A percentile compares a stretch with the other conserved stretches of the same genome.
Conservation (phyloP, 1,140 invertebrate genomes). For the Bombus sylvicola region DNA sequence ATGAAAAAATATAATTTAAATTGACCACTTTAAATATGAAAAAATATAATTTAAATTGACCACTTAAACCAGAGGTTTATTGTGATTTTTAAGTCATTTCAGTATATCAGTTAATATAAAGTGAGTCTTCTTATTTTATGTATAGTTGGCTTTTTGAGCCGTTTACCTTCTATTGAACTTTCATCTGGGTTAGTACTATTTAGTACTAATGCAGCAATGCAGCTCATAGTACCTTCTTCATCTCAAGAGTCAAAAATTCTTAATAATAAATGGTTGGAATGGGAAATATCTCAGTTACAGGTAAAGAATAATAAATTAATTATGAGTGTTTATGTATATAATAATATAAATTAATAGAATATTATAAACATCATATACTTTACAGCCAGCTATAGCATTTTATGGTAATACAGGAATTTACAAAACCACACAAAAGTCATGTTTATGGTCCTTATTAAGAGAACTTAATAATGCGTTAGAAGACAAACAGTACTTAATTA, state of each 20-base stretch:
- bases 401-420: slow-evolving; percentile 70
- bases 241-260: slow-evolving; percentile 71
- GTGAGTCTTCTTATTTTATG: slow-evolving; percentile 33
- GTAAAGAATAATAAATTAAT: slow-evolving; percentile 79
- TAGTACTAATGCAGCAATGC: slow-evolving; percentile 84
- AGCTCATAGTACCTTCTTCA: slow-evolving; percentile 81
- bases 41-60: too few relatives aligned
- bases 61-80: too few relatives aligned
- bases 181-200: slow-evolving; percentile 82
- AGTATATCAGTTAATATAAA: slow-evolving; percentile 17
- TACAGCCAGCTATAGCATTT: slow-evolving; percentile 76
- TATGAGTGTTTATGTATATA: slow-evolving; percentile 68
- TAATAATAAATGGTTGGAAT: slow-evolving; percentile 88
- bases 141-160: slow-evolving; percentile 70
- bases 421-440: slow-evolving; percentile 71
- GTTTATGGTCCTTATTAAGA: slow-evolving; percentile 76
- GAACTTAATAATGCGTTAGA: slow-evolving; percentile 74
- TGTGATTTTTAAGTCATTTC: too few relatives aligned
- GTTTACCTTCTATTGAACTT: slow-evolving; percentile 83
- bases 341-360: slow-evolving; percentile 27
- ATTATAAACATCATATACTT: slow-evolving; percentile 46
- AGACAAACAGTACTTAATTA: slow-evolving; percentile 79
- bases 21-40: too few relatives aligned
- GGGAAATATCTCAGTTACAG: slow-evolving; percentile 87
- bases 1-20: too few relatives aligned